Evolutionary conservation across 2,113 vertebrate genomes (phyloP).

Genomic region (Takifugu bimaculatus): DNA sequence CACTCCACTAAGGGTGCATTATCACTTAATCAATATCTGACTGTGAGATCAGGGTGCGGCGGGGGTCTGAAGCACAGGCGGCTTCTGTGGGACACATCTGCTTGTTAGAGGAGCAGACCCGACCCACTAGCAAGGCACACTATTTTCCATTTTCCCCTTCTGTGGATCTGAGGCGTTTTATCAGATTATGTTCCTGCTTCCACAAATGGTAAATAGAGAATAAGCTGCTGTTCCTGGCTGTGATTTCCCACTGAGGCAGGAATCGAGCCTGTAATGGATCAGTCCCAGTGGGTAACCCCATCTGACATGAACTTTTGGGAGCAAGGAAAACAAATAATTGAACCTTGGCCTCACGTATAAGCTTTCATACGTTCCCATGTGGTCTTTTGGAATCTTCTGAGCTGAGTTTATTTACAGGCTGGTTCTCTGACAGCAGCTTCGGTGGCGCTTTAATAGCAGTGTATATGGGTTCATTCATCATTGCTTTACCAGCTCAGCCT

Average conservation of each 20-base stretch:
- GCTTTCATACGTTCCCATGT: conserved; percentile 56
- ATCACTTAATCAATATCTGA: conserved; percentile 80
- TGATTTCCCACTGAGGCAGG: conserved; percentile 27
- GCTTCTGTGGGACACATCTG: conserved; percentile 64
- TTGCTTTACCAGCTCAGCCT: too few relatives aligned
- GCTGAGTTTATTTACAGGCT: conserved; percentile 55
- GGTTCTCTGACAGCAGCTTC: conserved; percentile 30
- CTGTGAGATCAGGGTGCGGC: conserved; percentile 31
- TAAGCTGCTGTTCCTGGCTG: conserved; percentile 45
- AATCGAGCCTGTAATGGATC: conserved; percentile 77
- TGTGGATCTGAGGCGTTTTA: neutral
- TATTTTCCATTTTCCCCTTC: neutral
- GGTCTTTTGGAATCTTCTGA: conserved; percentile 54
- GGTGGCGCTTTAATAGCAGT: conserved; percentile 31
- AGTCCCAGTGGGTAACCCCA: conserved; percentile 65
- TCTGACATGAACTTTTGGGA: conserved; percentile 75
- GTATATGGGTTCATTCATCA: conserved; percentile 1
- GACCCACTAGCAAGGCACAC: neutral
- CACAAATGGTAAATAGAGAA: conserved; percentile 4
- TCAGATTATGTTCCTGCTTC: neutral
- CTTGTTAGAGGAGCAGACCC: conserved; percentile 30
- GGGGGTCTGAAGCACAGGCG: neutral
- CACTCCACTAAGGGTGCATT: conserved; percentile 84
- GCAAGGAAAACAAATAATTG: conserved; percentile 79
- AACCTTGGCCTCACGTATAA: conserved; percentile 73